Evolutionary conservation across 2,888 invertebrate species (phyloP), one percentile per base, ranked within the genome.

Genomic region (Tetanocera ferruginea): DNA sequence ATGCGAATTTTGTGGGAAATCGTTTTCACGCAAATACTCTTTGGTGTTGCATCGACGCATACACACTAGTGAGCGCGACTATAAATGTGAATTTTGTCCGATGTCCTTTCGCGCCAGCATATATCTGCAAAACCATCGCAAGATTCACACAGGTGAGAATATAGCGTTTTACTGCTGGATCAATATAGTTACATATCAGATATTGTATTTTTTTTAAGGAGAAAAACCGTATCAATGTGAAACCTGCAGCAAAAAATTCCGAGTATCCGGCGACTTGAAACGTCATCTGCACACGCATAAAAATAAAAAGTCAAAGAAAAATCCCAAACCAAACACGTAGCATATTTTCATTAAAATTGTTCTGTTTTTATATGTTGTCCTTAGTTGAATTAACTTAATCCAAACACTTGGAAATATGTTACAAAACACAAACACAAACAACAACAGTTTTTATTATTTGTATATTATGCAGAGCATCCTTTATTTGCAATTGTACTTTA

Each of bases 1-100:
- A 86, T 97, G 97, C 87, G 96, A 96, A 86, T 97, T 94, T 87
- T 97, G 97, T 87, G 95, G 94, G 76, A 97, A 97, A 86, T 95
- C 95, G 86, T 97, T 97, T 90, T 95, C 96, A 0, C 91, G 97
- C 3, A 86, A 96, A 84, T 97, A 97, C 88, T 96, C 96, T 0
- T 89, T 97, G 70, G 95, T 95, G 72, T 93, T 97, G 0, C 97
- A 97, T 88, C 92, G 96, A 0, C 91, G 96, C 75, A 96, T 96
- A 69, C 96, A 96, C 88, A 96, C 96, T 0, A 95, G 96, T 11
- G 97, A 97, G 87, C 92, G 94, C 74, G 96, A 96, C 90, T 97
- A 96, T 89, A 93, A 94, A 83, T 97, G 97, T 87, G 95, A 96
- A 82, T 95, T 92, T 87, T 97, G 97, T 87, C 92, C 91, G 80